Evolutionary conservation across 2,113 vertebrate species (phyloP).

Genomic region (Salvelinus fontinalis): DNA sequence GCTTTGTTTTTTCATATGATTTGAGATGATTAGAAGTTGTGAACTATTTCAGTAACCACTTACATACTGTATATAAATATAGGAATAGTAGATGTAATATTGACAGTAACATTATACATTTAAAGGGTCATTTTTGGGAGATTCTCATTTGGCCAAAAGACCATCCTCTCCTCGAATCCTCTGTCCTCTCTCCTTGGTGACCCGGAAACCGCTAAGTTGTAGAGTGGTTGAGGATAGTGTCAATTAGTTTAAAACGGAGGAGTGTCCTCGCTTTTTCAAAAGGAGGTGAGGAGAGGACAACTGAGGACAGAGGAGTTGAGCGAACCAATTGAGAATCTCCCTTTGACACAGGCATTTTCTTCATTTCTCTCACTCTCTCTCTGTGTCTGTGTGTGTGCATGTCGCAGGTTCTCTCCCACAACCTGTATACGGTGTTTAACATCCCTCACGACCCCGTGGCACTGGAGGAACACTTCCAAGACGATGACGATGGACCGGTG

Average conservation of each 20-base stretch:
- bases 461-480: conserved; percentile 79
- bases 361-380: neutral
- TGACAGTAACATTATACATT: too few relatives aligned
- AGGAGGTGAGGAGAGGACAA: too few relatives aligned
- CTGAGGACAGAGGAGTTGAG: neutral
- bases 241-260: too few relatives aligned
- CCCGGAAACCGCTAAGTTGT: too few relatives aligned
- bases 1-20: too few relatives aligned
- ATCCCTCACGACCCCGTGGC: conserved; percentile 77
- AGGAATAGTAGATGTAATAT: conserved; percentile 10
- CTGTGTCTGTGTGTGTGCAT: conserved; percentile 9
- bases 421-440: conserved; percentile 79
- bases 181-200: too few relatives aligned
- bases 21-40: too few relatives aligned
- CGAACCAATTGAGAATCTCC: neutral
- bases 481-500: conserved; percentile 79
- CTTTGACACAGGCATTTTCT: neutral
- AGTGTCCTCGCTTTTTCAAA: neutral
- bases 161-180: too few relatives aligned
- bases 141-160: too few relatives aligned
- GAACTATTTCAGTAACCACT: too few relatives aligned
- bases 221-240: too few relatives aligned
- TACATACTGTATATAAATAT: neutral
- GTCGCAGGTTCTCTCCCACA: conserved; percentile 78
- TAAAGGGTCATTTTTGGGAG: too few relatives aligned